Evolutionary conservation across 2,888 invertebrate genomes (phyloP).

Genomic region (Opisthograptis luteolata): DNA sequence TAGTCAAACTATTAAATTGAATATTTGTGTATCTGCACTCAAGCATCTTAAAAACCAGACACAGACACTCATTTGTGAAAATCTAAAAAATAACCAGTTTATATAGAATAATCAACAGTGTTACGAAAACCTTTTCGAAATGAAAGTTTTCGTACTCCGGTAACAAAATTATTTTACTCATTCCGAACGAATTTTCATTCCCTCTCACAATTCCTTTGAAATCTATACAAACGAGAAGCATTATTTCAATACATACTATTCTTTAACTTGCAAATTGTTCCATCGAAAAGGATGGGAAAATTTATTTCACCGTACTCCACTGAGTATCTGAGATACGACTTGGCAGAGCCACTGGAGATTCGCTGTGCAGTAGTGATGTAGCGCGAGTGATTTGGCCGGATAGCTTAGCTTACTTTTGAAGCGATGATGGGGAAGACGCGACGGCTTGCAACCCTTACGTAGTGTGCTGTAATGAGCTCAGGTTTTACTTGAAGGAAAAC

Average conservation of each 20-base stretch:
- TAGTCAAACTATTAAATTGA: no score
- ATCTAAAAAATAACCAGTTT: no score
- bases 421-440: no score
- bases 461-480: no score
- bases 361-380: conserved; percentile 1
- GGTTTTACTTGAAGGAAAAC: no score
- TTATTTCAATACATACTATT: conserved; percentile 37
- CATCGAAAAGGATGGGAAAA: conserved; percentile 36
- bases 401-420: conserved; percentile 2
- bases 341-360: conserved; percentile 9
- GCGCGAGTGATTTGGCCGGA: conserved; percentile 32
- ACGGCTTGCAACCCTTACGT: no score
- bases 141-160: not conserved
- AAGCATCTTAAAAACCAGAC: no score
- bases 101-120: no score
- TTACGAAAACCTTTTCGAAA: no score
- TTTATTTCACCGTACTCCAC: conserved; percentile 28
- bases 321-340: conserved; percentile 37
- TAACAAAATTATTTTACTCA: conserved; percentile 14
- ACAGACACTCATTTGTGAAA: no score
- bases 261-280: conserved; percentile 41
- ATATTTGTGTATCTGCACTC: no score
- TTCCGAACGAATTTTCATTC: conserved; percentile 7
- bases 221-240: conserved; percentile 25
- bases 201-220: conserved; percentile 16